Evolutionary conservation across 1,140 invertebrate genomes (phyloP).

Genomic region (Zaprionus lachaisei): DNA sequence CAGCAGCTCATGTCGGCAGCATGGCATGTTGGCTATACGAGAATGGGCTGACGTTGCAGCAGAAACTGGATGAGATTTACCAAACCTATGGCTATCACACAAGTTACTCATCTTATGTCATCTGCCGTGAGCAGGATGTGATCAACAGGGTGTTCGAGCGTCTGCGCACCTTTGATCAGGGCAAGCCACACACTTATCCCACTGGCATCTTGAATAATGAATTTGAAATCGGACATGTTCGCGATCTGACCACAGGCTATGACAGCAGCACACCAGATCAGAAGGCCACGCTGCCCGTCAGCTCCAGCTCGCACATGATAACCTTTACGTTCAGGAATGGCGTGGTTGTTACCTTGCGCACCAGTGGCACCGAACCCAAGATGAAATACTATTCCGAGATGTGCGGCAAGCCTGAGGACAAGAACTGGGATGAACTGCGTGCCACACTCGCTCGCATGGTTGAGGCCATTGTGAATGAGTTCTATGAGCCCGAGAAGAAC

Average conservation of each 20-base stretch:
- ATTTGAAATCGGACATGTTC: conserved; percentile 90
- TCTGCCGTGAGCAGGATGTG: conserved; percentile 90
- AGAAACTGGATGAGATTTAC: conserved; percentile 94
- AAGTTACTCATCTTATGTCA: conserved; percentile 94
- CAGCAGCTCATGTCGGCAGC: conserved; percentile 92
- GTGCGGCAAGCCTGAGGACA: conserved; percentile 89
- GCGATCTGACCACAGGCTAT: conserved; percentile 96
- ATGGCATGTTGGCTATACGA: conserved; percentile 91
- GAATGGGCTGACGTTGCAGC: conserved; percentile 87
- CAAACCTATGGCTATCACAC: conserved; percentile 94
- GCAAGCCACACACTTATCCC: conserved; percentile 88
- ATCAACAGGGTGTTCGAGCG: conserved; percentile 93
- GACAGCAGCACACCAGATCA: conserved; percentile 91
- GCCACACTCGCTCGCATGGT: conserved; percentile 91
- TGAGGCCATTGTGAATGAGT: conserved; percentile 90
- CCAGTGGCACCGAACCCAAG: conserved; percentile 99
- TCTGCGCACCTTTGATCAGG: conserved; percentile 89
- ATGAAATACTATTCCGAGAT: conserved; percentile 99
- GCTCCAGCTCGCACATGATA: conserved; percentile 95
- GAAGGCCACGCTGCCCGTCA: conserved; percentile 91
- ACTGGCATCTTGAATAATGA: conserved; percentile 88
- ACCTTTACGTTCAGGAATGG: conserved; percentile 97
- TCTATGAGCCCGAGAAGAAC: conserved; percentile 92
- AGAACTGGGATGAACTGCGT: conserved; percentile 88
- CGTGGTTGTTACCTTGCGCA: conserved; percentile 94